These are phyloP conservation scores for Hestina assimilis DNA, from an alignment of 1,140 invertebrate species.

Conservation along the genomic window DNA sequence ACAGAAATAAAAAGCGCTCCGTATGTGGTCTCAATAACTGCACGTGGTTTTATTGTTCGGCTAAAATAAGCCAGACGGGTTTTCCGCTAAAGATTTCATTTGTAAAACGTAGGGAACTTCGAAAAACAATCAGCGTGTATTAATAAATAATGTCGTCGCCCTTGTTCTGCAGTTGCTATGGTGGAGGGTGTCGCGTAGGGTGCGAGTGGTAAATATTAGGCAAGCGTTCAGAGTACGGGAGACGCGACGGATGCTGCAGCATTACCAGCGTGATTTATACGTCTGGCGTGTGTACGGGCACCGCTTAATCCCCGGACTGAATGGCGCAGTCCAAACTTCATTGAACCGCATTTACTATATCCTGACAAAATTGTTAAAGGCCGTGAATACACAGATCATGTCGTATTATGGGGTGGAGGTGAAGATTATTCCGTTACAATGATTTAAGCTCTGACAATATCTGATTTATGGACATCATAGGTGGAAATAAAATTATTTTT, in stretches of 20 bases:
- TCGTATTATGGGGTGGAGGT: neutral
- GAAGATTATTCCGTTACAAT: constrained; percentile 39
- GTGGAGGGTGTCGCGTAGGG: constrained; percentile 38
- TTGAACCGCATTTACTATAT: constrained; percentile 26
- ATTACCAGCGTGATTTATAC: constrained; percentile 72
- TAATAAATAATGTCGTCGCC: constrained; percentile 55
- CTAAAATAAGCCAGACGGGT: constrained; percentile 4
- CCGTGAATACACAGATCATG: constrained; percentile 7
- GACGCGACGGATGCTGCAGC: constrained; percentile 65
- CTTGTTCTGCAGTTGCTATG: constrained; percentile 32
- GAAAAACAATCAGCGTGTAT: constrained; percentile 51
- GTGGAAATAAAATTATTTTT: too few species aligned
- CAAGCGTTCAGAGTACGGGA: constrained; percentile 48
- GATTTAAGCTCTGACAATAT: constrained; percentile 34
- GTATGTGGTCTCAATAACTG: neutral
- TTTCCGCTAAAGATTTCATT: constrained; percentile 1
- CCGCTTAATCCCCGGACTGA: constrained; percentile 55
- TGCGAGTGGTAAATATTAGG: constrained; percentile 40
- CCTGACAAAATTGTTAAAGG: constrained; percentile 49
- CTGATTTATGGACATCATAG: neutral
- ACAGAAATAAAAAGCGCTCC: constrained; percentile 10
- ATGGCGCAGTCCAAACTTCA: constrained; percentile 27
- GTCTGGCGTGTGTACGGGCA: constrained; percentile 54
- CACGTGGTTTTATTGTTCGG: constrained; percentile 1
- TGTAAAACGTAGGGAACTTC: constrained; percentile 2